Conservation (phyloP, 37 sponge, comb jelly and placozoan species). For the Hormiphora californensis region DNA sequence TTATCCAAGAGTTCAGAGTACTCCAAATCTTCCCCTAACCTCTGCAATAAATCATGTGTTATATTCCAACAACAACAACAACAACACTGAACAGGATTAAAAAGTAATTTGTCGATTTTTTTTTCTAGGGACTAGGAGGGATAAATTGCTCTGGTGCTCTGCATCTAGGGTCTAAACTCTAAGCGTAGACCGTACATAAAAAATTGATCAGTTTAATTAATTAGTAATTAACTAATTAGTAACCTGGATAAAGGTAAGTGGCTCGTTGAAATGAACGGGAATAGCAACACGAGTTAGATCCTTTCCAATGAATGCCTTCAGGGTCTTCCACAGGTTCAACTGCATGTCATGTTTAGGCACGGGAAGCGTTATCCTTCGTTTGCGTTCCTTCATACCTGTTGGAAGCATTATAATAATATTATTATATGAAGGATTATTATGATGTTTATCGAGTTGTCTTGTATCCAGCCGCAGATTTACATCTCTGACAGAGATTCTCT, state of each 20-base stretch:
- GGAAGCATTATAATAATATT: not conserved
- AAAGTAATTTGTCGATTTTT: not conserved
- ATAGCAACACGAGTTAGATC: conserved; percentile 84
- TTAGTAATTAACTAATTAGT: too few relatives aligned
- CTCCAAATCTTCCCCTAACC: conserved; percentile 86
- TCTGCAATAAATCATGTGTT: conserved; percentile 56
- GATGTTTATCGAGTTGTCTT: too few relatives aligned
- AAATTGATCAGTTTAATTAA: too few relatives aligned
- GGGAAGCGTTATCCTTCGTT: conserved; percentile 20
- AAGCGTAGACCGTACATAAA: too few relatives aligned
- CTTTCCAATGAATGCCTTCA: conserved; percentile 78
- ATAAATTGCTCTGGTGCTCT: too few relatives aligned
- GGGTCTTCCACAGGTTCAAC: conserved; percentile 57
- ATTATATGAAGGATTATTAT: not conserved
- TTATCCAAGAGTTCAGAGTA: conserved; percentile 76
- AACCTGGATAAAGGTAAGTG: conserved; percentile 75
- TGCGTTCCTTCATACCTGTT: conserved; percentile 2
- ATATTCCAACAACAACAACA: not conserved
- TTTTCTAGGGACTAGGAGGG: too few relatives aligned
- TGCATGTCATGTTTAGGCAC: conserved; percentile 37
- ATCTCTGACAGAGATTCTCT: too few relatives aligned
- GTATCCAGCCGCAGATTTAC: too few relatives aligned
- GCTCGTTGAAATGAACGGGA: conserved; percentile 91
- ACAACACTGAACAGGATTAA: not conserved
- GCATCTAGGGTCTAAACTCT: too few relatives aligned